These are phyloP conservation scores for Palythoa grandis DNA, from an alignment of 92 coral and sea anemone species.

Conservation along the genomic window DNA sequence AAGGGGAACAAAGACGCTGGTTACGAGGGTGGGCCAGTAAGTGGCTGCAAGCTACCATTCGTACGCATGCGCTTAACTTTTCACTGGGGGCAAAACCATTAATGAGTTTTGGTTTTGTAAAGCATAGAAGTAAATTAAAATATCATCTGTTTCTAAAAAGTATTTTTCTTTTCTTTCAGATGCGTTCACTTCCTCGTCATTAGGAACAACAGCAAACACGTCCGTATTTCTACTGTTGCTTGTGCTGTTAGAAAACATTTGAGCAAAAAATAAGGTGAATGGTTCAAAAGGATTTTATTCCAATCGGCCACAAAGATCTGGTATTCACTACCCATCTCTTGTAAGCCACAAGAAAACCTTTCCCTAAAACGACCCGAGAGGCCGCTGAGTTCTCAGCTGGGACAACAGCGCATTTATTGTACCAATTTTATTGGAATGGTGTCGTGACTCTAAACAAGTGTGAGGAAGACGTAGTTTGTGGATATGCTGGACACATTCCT, in stretches of 20 bases:
- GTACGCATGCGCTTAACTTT: too few relatives aligned
- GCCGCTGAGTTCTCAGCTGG: neutral
- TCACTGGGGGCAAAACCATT: too few relatives aligned
- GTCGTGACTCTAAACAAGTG: neutral
- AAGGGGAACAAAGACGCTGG: too few relatives aligned
- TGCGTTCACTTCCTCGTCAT: slow-evolving; percentile 23
- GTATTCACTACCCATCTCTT: neutral
- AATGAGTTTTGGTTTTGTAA: too few relatives aligned
- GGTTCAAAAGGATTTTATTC: neutral
- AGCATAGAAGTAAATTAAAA: too few relatives aligned
- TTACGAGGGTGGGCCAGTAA: too few relatives aligned
- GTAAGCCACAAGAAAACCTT: neutral
- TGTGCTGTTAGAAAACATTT: neutral
- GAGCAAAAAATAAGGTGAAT: neutral
- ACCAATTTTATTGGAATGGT: neutral
- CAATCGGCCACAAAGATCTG: neutral
- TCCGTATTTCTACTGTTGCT: neutral
- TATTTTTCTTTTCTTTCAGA: neutral
- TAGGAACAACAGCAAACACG: neutral
- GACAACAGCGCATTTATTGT: neutral
- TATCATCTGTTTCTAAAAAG: too few relatives aligned
- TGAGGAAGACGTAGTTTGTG: neutral
- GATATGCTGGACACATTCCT: neutral
- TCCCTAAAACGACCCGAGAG: neutral
- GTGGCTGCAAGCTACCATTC: too few relatives aligned